Evolutionary conservation across 2,113 vertebrate genomes (phyloP).

Genomic region (Myiozetetes cayanensis): DNA sequence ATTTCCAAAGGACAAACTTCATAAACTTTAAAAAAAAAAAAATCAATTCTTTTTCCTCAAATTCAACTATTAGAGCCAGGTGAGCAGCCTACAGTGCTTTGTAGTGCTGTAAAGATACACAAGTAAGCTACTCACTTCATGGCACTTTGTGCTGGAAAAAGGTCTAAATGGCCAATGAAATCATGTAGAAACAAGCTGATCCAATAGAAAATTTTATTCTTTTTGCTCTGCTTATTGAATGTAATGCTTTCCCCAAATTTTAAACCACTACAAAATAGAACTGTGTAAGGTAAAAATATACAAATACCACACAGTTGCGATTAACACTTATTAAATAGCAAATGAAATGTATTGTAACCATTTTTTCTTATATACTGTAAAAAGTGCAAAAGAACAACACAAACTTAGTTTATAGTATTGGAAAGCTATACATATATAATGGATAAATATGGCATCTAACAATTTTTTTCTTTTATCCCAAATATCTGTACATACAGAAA

Average conservation of each 20-base stretch:
- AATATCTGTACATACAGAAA: neutral
- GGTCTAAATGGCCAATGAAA: neutral
- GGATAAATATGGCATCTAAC: neutral
- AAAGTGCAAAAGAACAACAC: neutral
- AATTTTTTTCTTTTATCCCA: neutral
- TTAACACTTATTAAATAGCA: neutral
- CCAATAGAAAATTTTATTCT: neutral
- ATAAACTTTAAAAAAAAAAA: neutral
- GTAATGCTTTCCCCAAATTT: neutral
- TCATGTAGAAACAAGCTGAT: fast-evolving
- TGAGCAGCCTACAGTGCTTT: neutral
- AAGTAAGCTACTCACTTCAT: neutral
- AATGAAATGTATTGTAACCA: neutral
- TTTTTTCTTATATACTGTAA: neutral
- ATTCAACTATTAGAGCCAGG: neutral
- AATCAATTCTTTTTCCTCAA: neutral
- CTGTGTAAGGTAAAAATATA: neutral
- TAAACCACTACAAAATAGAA: neutral
- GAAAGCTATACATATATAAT: neutral
- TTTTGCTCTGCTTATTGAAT: neutral
- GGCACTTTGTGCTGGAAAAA: neutral
- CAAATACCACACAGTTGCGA: neutral
- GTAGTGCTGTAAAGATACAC: neutral
- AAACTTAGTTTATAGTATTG: neutral
- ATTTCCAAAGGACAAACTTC: neutral